A percentile compares a stretch with the other conserved stretches of the same genome.
Evolutionary conservation across 2,113 vertebrate genomes (phyloP).

Genomic region (Potamarius usumacintae): DNA sequence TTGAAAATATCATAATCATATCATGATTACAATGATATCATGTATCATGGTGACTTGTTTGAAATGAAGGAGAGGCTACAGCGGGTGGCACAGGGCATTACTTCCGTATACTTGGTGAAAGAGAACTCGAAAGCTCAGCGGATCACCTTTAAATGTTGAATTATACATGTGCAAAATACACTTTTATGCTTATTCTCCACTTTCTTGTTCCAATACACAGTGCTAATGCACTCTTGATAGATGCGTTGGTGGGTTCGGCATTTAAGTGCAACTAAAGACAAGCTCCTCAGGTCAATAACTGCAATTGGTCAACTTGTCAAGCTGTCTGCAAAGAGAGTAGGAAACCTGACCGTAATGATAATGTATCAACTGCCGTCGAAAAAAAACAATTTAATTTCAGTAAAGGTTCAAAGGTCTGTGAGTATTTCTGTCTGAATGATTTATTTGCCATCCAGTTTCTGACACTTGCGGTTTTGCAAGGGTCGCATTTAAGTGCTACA

Average conservation of each 20-base stretch:
- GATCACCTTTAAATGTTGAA: slow-evolving; percentile 15
- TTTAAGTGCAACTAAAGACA: slow-evolving; percentile 47
- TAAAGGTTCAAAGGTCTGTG: slow-evolving; percentile 31
- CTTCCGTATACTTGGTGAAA: neutral
- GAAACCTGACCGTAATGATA: slow-evolving; percentile 42
- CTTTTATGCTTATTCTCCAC: slow-evolving; percentile 36
- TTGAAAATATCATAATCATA: slow-evolving; percentile 43
- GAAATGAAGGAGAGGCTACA: neutral
- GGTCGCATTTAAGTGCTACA: slow-evolving; percentile 32
- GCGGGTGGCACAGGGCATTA: slow-evolving; percentile 2
- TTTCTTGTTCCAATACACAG: slow-evolving; percentile 5
- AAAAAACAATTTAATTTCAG: slow-evolving; percentile 27
- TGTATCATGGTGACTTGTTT: slow-evolving; percentile 2
- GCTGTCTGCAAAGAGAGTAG: slow-evolving; percentile 32
- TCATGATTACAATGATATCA: slow-evolving; percentile 11
- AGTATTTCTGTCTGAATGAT: slow-evolving; percentile 45
- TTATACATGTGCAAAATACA: slow-evolving; percentile 37
- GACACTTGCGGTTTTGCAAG: slow-evolving; percentile 31
- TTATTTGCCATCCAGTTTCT: slow-evolving; percentile 45
- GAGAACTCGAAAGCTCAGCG: neutral
- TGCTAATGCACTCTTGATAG: slow-evolving; percentile 48
- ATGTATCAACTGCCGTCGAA: slow-evolving; percentile 24
- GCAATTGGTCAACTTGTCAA: slow-evolving; percentile 43
- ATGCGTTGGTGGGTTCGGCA: slow-evolving; percentile 11
- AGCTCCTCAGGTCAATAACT: slow-evolving; percentile 43